Conservation (phyloP, 2,888 invertebrate species). For the Megalurothrips usitatus region DNA sequence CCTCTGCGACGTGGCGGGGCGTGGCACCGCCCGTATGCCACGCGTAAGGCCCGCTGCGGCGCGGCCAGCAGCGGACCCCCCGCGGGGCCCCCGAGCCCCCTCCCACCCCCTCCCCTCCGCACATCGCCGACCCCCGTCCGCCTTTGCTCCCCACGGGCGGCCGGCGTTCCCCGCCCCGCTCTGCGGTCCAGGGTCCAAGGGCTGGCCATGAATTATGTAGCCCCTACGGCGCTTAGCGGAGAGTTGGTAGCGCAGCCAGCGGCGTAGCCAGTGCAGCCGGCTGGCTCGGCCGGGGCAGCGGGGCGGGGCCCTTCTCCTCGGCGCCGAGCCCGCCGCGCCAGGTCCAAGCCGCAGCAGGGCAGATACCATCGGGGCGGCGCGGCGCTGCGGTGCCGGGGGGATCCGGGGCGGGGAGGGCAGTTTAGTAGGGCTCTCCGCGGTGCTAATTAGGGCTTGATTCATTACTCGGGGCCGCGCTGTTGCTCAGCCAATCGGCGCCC, state of each 20-base stretch:
- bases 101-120: too few relatives aligned
- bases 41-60: too few relatives aligned
- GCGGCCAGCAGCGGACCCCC: too few relatives aligned
- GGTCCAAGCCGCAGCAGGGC: neutral
- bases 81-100: too few relatives aligned
- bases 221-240: constrained; percentile 18
- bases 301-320: neutral
- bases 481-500: too few relatives aligned
- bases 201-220: constrained; percentile 10
- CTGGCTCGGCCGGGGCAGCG: neutral
- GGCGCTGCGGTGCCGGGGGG: neutral
- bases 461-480: too few relatives aligned
- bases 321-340: neutral
- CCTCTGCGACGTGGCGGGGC: too few relatives aligned
- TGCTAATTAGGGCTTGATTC: too few relatives aligned
- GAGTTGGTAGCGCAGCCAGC: neutral
- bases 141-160: neutral
- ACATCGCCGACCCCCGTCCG: neutral
- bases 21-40: too few relatives aligned
- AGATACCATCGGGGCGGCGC: neutral
- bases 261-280: neutral
- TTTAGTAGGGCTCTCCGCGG: neutral
- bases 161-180: too few relatives aligned
- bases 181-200: neutral
- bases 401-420: neutral